Base-by-base conservation (phyloP, 2,888 invertebrate species). In the Pimpla rufipes region DNA sequence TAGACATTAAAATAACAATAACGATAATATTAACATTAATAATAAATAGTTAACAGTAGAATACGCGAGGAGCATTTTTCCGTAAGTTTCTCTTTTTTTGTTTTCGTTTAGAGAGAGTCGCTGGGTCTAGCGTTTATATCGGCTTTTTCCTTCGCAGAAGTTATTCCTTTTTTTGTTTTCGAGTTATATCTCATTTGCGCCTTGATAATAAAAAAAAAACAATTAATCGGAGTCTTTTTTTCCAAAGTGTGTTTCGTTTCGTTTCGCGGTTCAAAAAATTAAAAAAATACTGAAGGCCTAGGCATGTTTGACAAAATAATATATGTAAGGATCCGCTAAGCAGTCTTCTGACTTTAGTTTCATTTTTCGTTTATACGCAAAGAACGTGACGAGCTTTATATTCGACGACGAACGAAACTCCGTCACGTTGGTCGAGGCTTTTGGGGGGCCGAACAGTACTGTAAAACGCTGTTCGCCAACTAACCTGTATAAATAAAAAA, bases 1-100 rank as follows among this genome's bases (percentile, higher is more conserved):
- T 89, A 90, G 88, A 90, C 87, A 88, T 88, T 88, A 88, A 88
- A 86, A 79, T 55, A 88, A 84, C 80, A 88, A 88, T 86, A 85
- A 85, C 84, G 64, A 50, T 57, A 40, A 55, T 23, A 57, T 55
- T 76, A 68, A 70, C 77, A 81, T 64, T 79, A 68, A 71, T 71
- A 62, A 76, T 55, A 84, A 23, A 79, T 85, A 85, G 78, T 62
- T 77, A 70, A 74, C 81, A 81, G 66, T 81, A 71, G 75, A 77
- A 74, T 52, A 83, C 45, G 70, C 77, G 78, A 70, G 57, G 64
- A 64, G 76, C 18, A 42, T 40, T 66, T 64, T 16, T 59, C 13
- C 23, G 40, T 70, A 57, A 66, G 66, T 66, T 70, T 80, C 62
- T 29, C n/a, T 62, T 73, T 66, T 50, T 57, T 74, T 29, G 29